Percentiles rank a stretch among this genome's conserved stretches.
Conservation (phyloP, 2,888 invertebrate genomes). For the Bruchidius siliquastri region DNA sequence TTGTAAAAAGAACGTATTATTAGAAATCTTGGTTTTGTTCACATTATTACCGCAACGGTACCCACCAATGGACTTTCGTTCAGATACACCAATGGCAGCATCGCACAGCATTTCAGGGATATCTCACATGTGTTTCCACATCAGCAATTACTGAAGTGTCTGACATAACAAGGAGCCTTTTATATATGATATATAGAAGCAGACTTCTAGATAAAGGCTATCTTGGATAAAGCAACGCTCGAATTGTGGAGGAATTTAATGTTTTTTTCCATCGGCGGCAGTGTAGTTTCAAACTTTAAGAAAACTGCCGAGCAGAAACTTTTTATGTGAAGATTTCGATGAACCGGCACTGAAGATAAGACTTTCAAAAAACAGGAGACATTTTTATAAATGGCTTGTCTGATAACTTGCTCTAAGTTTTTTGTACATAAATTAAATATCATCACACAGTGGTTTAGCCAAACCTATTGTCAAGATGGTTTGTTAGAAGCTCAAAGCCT, state of each 20-base stretch:
- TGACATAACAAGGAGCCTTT: background rate
- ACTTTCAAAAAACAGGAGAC: background rate
- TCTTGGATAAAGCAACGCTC: background rate
- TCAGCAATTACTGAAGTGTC: constrained; percentile 10
- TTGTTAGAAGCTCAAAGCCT: too few relatives aligned
- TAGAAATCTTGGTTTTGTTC: too few relatives aligned
- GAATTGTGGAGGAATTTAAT: background rate
- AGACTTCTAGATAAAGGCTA: background rate
- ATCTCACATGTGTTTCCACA: constrained; percentile 11
- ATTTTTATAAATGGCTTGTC: background rate
- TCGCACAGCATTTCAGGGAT: constrained; percentile 3
- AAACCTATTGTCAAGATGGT: too few relatives aligned
- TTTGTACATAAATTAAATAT: too few relatives aligned
- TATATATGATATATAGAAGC: background rate
- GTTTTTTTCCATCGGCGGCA: background rate
- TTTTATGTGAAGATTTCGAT: background rate
- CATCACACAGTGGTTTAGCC: too few relatives aligned
- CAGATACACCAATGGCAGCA: too few relatives aligned
- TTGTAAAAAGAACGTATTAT: too few relatives aligned
- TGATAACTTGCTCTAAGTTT: background rate
- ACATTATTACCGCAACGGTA: too few relatives aligned
- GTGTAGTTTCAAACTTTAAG: background rate
- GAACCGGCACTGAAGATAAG: background rate
- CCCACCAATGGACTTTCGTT: too few relatives aligned
- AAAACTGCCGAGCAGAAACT: background rate